Evolutionary conservation across 2,888 invertebrate species (phyloP), one percentile per base, ranked within the genome.

Genomic region (Antheraea assamensis): DNA sequence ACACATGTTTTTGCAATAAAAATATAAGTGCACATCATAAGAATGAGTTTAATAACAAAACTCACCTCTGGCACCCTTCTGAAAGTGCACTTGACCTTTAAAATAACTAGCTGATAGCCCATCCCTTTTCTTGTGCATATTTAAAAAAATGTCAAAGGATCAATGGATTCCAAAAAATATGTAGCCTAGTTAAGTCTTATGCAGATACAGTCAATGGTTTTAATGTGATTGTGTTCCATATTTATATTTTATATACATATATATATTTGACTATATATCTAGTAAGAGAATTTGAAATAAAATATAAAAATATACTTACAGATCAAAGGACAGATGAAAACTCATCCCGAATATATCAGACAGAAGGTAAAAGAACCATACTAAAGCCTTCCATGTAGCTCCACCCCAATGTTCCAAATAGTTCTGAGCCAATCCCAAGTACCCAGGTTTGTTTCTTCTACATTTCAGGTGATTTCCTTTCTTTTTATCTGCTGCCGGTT

Each of bases 321-420:
- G 93, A 86, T 97, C 96, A 89, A 96, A 95, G 74, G 96, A 95
- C 76, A 97, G 95, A 87, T 97, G 96, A 61, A 96, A 93, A 86
- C 97, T 98, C 95, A 98, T 96, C 75, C 96, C 96, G 80, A 97
- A 96, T 80, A 98, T 97, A 88, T 98, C 98, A 42, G 96, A 97
- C 35, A 98, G 95, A 81, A 98, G 93, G 91, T 97, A 96, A 78
- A 97, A 93, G 75, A 98, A 95, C 98, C 98, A 98, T 75, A 96
- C 95, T 74, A 97, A 88, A 74, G 97, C 96, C 82, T 95, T 96
- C 87, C 95, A 92, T 10, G 95, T 94, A 0, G 95, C 95, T 68
- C 92, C 95, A 17, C 95, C 92, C 96, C 96, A 96, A 75, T 95
- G 94, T 76, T 95, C 94, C 61, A 94, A 73, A 73, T 92, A 93